These are phyloP conservation scores for Lampris megalopsis DNA, from an alignment of 2,113 vertebrate species.

Conservation along the genomic window DNA sequence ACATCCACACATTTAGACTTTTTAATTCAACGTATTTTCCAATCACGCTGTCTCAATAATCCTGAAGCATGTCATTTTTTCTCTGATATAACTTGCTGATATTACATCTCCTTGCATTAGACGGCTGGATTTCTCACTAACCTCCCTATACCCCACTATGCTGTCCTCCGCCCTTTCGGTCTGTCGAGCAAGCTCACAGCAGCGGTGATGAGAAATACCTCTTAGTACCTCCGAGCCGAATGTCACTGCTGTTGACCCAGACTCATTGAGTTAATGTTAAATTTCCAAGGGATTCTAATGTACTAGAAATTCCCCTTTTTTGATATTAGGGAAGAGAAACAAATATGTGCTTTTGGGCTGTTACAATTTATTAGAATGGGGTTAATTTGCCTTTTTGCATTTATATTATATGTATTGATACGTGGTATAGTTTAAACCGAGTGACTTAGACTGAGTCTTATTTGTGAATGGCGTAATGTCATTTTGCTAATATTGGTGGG, in stretches of 20 bases:
- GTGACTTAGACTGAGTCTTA: too few relatives aligned
- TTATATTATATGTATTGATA: slow-evolving; percentile 43
- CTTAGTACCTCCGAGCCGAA: slow-evolving; percentile 78
- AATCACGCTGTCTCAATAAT: too few relatives aligned
- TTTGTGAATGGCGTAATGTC: neutral
- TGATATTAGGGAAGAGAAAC: slow-evolving; percentile 71
- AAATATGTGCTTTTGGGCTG: slow-evolving; percentile 54
- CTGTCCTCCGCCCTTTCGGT: slow-evolving; percentile 45
- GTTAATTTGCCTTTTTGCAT: slow-evolving; percentile 66
- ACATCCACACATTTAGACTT: too few relatives aligned
- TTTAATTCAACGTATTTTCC: too few relatives aligned
- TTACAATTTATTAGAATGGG: slow-evolving; percentile 68
- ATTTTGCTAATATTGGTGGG: neutral
- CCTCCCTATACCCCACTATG: neutral
- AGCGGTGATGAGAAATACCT: slow-evolving; percentile 66
- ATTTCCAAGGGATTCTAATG: slow-evolving; percentile 74
- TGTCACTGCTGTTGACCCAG: slow-evolving; percentile 81
- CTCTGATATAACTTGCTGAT: too few relatives aligned
- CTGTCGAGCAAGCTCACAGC: slow-evolving; percentile 48
- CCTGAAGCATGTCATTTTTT: too few relatives aligned
- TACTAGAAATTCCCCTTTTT: slow-evolving; percentile 70
- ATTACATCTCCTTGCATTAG: neutral
- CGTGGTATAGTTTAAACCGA: too few relatives aligned
- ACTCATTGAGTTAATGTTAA: slow-evolving; percentile 75
- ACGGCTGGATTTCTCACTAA: slow-evolving; percentile 7